Evolutionary conservation across 2,797 vertebrate genomes (phyloP).

Genomic region (Spinus olivaceus): DNA sequence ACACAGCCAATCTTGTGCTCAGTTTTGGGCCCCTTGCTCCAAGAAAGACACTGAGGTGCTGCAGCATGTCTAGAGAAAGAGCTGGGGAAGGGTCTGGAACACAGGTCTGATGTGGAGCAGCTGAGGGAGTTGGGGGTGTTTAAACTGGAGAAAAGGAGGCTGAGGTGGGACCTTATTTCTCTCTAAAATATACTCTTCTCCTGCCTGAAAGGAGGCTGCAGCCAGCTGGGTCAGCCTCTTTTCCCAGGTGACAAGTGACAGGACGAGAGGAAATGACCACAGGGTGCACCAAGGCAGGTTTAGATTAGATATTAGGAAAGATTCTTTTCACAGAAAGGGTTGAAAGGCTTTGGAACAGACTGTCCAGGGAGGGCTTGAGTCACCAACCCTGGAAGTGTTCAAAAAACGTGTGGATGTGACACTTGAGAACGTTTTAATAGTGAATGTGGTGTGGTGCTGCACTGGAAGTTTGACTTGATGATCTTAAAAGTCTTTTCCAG

Average conservation of each 20-base stretch:
- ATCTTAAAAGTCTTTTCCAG: not conserved
- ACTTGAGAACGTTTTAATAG: not conserved
- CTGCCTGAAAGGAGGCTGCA: not conserved
- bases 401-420: accelerated
- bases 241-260: not conserved
- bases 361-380: accelerated
- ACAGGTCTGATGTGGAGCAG: not conserved
- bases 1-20: not conserved
- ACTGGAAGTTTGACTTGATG: not conserved
- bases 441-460: no score
- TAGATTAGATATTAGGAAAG: not conserved
- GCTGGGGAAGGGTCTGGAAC: not conserved
- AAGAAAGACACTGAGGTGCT: not conserved
- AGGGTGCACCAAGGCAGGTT: not conserved
- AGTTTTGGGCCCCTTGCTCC: not conserved
- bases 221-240: no score
- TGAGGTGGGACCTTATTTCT: not conserved
- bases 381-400: not conserved
- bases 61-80: not conserved
- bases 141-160: not conserved
- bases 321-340: not conserved
- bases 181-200: not conserved
- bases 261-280: not conserved
- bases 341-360: not conserved
- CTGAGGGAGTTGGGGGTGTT: accelerated